phyloP scores from a whole-genome alignment of 2,888 invertebrate species.

The Tinea semifulvella region DNA sequence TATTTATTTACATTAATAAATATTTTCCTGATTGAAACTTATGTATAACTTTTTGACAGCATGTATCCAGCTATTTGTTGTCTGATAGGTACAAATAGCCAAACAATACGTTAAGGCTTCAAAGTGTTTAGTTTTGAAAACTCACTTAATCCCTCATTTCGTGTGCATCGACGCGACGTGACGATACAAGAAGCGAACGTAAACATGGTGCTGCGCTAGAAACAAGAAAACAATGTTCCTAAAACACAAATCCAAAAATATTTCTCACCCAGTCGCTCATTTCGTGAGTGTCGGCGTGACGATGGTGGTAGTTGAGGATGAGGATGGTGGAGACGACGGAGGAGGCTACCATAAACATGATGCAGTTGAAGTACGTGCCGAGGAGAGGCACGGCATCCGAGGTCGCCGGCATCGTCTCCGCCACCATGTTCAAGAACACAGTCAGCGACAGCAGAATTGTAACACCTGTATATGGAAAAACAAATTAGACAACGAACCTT shows the following conservation, averaged over 20 bases:
- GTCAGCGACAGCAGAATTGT: constrained; percentile 97
- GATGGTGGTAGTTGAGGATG: constrained; percentile 97
- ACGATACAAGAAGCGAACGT: not conserved
- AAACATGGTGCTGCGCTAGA: not conserved
- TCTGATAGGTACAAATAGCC: no score
- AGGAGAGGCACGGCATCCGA: constrained; percentile 91
- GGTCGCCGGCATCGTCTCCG: constrained; percentile 98
- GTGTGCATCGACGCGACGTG: not conserved
- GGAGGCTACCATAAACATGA: constrained; percentile 99
- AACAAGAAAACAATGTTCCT: not conserved
- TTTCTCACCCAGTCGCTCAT: constrained; percentile 94
- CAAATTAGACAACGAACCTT: not conserved
- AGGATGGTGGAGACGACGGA: constrained; percentile 98
- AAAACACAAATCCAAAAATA: not conserved
- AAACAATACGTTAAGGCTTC: no score
- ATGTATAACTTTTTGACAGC: no score
- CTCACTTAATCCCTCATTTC: no score
- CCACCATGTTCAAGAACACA: constrained; percentile 98
- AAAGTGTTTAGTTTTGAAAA: no score
- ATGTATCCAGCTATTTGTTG: no score
- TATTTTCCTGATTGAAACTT: no score
- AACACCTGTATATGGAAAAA: constrained; percentile 73
- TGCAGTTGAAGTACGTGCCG: constrained; percentile 98
- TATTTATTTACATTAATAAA: no score
- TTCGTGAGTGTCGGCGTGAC: constrained; percentile 95